Evolutionary conservation across 2,888 invertebrate genomes (phyloP), one percentile per base, ranked within the genome.

Genomic region (Lordiphosa andalusiaca): DNA sequence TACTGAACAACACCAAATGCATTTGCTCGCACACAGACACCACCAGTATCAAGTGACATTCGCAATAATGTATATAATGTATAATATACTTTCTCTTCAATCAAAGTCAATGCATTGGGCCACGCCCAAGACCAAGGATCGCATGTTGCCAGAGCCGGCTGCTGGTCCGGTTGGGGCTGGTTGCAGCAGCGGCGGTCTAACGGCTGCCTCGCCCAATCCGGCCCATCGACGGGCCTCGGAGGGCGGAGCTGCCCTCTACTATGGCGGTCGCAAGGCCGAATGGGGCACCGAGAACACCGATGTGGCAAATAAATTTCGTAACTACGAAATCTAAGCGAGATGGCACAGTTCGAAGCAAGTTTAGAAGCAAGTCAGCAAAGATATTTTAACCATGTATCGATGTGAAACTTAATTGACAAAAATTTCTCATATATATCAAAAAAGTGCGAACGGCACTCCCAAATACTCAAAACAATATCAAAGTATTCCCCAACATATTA

Each of bases 21-120:
- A 66, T 55, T 61, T 40, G 73, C 66, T 67, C 54, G 49, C 61
- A 35, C 61, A 35, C 48, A 30, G 44, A 49, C 55, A 46, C 0
- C 36, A 23, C n/a, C 6, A 48, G 40, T 40, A 25, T 2, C 44
- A 30, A 30, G 13, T 9, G n/a, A 44, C 23, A 21, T 40, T 9
- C 12, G 39, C 10, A 58, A 53, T 66, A 46, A 47, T 49, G n/a
- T 2, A n/a, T 25, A 53, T 66, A 46, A 47, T 49, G n/a, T 2
- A n/a, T 25, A 67, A 53, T 60, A 49, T 51, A 61, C 51, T 54
- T 53, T 53, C 23, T 23, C 25, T 46, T 65, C 57, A 48, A 66
- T 57, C 68, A 91, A 70, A 97, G 93, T 95, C 96, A 50, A 96
- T 97, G 95, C 97, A 97, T 88, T 97, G 97, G 97, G 93, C 94